A percentile compares a stretch with the other conserved stretches of the same genome.
phyloP scores from a whole-genome alignment of 2,797 vertebrate species.

The Hoplostethus atlanticus region DNA sequence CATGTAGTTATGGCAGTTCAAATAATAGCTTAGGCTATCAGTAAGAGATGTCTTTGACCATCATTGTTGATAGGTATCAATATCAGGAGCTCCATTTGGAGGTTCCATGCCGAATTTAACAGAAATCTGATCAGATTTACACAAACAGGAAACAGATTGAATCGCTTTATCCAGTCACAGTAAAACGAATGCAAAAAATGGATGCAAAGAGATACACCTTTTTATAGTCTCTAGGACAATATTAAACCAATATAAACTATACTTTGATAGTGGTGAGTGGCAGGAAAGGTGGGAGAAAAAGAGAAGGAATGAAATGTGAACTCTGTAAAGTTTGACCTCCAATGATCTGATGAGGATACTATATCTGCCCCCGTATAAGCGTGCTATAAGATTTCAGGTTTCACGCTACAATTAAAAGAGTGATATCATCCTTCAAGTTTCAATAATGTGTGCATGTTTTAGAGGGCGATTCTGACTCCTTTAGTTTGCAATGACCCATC shows the following conservation, averaged over 20 bases:
- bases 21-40: not conserved
- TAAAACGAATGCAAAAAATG: not conserved
- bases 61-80: not conserved
- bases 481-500: not conserved
- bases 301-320: not conserved
- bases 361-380: slow-evolving; percentile 6
- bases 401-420: slow-evolving; percentile 1
- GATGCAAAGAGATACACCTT: not conserved
- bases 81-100: not conserved
- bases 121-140: not conserved
- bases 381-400: slow-evolving; percentile 14
- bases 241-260: not conserved
- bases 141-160: not conserved
- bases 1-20: not conserved
- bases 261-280: not conserved
- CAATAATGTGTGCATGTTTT: not conserved
- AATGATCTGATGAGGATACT: slow-evolving; percentile 11
- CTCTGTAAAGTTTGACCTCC: slow-evolving; percentile 18
- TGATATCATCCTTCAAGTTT: not conserved
- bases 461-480: too few species aligned
- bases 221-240: not conserved
- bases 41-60: not conserved
- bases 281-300: not conserved
- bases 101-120: not conserved
- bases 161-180: not conserved